Conservation (phyloP, 1,140 invertebrate species). For the Apis mellifera region Amel_HAv3.1 CM009931.2:7771001-7771500, state of each 20-base stretch:
- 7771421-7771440: conserved; percentile 27
- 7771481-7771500: conserved; percentile 13
- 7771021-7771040: too few species aligned
- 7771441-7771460: conserved; percentile 43
- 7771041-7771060: too few species aligned
- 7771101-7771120: background rate
- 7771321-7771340: conserved; percentile 71
- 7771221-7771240: conserved; percentile 67
- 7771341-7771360: conserved; percentile 69
- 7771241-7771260: conserved; percentile 65
- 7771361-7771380: conserved; percentile 72
- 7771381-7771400: conserved; percentile 69
- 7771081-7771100: too few species aligned
- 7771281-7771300: conserved; percentile 61
- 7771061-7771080: too few species aligned
- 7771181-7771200: conserved; percentile 52
- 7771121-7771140: background rate
- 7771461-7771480: conserved; percentile 59
- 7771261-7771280: conserved; percentile 69
- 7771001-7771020: too few species aligned
- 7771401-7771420: conserved; percentile 57
- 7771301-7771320: conserved; percentile 75
- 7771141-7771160: background rate
- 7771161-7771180: conserved; percentile 50
- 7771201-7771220: conserved; percentile 70